phyloP scores from a whole-genome alignment of 92 coral and sea anemone genomes.

The Phymanthus crucifer region DNA sequence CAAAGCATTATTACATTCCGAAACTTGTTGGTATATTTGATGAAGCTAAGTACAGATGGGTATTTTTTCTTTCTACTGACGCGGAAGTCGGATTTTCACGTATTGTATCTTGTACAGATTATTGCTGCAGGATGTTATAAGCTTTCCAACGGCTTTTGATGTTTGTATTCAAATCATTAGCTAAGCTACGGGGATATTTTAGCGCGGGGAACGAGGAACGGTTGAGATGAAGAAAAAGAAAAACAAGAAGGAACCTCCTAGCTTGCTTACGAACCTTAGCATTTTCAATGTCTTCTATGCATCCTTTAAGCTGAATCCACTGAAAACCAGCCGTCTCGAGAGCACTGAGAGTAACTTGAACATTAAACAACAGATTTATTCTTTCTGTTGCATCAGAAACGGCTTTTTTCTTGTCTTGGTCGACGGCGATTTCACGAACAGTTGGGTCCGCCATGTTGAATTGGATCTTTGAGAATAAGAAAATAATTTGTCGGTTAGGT shows the following conservation, averaged over 20 bases:
- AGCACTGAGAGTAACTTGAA: slow-evolving; percentile 63
- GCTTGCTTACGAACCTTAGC: slow-evolving; percentile 60
- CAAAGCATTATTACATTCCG: neutral
- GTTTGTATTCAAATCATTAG: slow-evolving; percentile 5
- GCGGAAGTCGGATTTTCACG: neutral
- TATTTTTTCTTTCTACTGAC: neutral
- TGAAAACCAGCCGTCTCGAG: slow-evolving; percentile 62
- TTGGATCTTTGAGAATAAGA: neutral
- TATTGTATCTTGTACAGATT: neutral
- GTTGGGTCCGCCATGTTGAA: slow-evolving; percentile 59
- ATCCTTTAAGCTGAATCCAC: slow-evolving; percentile 76
- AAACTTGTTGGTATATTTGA: slow-evolving; percentile 11
- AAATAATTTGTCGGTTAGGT: neutral
- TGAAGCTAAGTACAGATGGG: neutral
- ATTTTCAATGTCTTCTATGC: slow-evolving; percentile 35
- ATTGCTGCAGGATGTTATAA: neutral
- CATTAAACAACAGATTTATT: slow-evolving; percentile 66
- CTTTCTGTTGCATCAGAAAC: slow-evolving; percentile 61
- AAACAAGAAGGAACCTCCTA: neutral
- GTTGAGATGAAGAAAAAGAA: no score
- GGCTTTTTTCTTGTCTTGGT: slow-evolving; percentile 54
- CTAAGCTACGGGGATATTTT: neutral
- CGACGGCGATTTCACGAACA: slow-evolving; percentile 73
- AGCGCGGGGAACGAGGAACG: neutral
- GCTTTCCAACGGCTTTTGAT: slow-evolving; percentile 5